Base-by-base conservation (phyloP, 2,888 invertebrate genomes). In the Chorisops tibialis region DNA sequence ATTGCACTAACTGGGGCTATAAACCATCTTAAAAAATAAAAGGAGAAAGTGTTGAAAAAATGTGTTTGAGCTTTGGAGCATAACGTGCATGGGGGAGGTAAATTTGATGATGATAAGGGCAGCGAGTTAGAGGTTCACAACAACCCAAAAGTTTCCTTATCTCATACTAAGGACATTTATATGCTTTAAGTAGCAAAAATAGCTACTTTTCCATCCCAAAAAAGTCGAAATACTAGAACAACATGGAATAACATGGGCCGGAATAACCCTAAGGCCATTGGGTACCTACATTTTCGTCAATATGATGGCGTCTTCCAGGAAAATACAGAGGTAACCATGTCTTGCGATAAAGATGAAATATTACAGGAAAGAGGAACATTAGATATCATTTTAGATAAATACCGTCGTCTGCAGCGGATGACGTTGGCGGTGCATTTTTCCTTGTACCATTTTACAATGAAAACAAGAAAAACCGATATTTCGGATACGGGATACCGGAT, bases 301-400 rank as follows among this genome's bases (percentile, higher is more conserved):
- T 9, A 9, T 30, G 7, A 43, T 45, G 30, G 30, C 18, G 35
- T 6, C 18, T 16, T 43, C 16, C 35, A 21, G 12, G 5, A n/a
- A n/a, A 37, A 19, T 12, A 38, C 16, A 22, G 43, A 47, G 7
- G 30, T 9, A 30, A 9, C 30, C 5, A 30, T 7, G 30, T 5
- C 30, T 30, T 30, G 18, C 22, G 56, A 56, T 56, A 56, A 56
- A 56, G 56, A 56, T 56, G 56, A 56, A 45, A 56, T 56, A 56
- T 56, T 56, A 21, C 39, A 54, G 30, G 21, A 9, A 5, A 30
- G 37, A 19, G 45, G 2, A 43, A 43, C 56, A 45, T 45, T 56
- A 43, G 56, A 43, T 56, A 45, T 30, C 45, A 45, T 43, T 56
- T 45, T 30, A 45, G 56, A 56, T 56, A 56, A 56, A 56, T 30